Evolutionary conservation across 2,888 invertebrate species (phyloP).

Genomic region (Leptinotarsa juncta): DNA sequence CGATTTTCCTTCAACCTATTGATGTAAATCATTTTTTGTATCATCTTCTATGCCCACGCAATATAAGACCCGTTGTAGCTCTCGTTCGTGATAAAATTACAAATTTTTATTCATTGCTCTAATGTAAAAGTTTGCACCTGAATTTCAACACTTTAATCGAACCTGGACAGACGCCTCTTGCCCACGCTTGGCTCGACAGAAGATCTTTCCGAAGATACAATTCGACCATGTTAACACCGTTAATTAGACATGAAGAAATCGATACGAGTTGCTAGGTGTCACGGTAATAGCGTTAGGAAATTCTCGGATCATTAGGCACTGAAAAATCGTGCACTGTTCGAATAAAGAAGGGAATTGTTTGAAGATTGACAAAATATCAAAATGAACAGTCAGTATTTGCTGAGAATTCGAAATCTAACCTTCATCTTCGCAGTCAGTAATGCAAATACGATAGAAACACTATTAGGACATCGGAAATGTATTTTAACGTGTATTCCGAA

Average conservation of each 20-base stretch:
- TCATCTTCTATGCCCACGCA: background rate
- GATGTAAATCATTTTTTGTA: background rate
- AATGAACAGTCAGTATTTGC: no score
- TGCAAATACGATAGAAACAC: no score
- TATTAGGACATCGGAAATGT: no score
- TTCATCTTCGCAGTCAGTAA: no score
- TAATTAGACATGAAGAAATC: conserved; percentile 9
- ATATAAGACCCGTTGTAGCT: background rate
- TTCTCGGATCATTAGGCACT: background rate
- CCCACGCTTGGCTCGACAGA: background rate
- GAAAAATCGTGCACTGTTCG: background rate
- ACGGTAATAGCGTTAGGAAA: background rate
- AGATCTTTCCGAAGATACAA: conserved; percentile 8
- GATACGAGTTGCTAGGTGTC: conserved; percentile 10
- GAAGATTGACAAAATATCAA: no score
- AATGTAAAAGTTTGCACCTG: conserved; percentile 1
- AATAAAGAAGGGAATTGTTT: background rate
- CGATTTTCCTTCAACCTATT: background rate
- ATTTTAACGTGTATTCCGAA: no score
- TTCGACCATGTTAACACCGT: conserved; percentile 13
- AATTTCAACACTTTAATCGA: background rate
- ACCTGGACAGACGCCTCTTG: background rate
- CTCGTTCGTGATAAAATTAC: background rate
- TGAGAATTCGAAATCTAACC: no score
- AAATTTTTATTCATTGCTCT: background rate